phyloP scores from a whole-genome alignment of 2,113 vertebrate genomes.

The Geococcyx californianus region DNA sequence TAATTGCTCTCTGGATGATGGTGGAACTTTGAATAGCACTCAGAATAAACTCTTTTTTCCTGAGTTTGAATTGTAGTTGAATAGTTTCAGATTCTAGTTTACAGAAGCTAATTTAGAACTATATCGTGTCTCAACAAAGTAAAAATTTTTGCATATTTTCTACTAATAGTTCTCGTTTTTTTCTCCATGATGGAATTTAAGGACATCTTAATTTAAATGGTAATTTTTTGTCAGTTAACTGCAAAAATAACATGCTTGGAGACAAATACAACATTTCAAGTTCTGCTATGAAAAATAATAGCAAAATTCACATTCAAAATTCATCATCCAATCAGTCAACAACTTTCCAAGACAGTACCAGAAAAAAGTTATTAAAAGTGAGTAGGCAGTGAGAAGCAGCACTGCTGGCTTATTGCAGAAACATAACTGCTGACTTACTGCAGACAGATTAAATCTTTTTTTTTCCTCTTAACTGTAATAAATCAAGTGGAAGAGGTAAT shows the following conservation, averaged over 20 bases:
- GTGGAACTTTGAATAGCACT: background rate
- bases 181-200: constrained; percentile 8
- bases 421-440: background rate
- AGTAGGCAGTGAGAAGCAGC: background rate
- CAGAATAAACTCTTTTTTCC: background rate
- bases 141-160: background rate
- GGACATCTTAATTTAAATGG: constrained; percentile 56
- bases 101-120: background rate
- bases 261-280: constrained; percentile 36
- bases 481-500: background rate
- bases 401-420: background rate
- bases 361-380: background rate
- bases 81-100: background rate
- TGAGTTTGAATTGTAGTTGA: background rate
- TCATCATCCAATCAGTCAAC: background rate
- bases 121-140: background rate
- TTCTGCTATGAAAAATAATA: background rate
- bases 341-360: background rate
- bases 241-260: constrained; percentile 32
- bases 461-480: background rate
- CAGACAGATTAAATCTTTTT: background rate
- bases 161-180: constrained; percentile 52
- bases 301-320: background rate
- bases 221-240: constrained; percentile 33
- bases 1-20: background rate